These are phyloP conservation scores for Craniophora ligustri DNA, from an alignment of 2,888 invertebrate species.

Conservation along the genomic window DNA sequence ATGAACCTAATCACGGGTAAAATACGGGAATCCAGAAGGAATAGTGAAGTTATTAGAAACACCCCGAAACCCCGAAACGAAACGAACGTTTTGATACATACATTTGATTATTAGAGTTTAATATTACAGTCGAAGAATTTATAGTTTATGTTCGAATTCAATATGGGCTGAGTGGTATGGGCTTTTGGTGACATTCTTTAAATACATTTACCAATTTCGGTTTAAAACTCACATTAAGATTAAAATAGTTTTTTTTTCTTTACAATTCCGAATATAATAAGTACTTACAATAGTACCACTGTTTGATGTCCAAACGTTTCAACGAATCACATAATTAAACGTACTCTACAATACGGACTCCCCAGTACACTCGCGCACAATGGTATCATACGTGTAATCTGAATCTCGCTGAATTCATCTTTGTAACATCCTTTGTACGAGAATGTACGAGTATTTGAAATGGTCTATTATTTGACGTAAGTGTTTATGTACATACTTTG, in stretches of 20 bases:
- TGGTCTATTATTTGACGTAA: constrained; percentile 49
- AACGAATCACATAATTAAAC: constrained; percentile 6
- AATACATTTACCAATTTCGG: no score
- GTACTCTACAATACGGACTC: constrained; percentile 10
- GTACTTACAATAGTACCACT: background rate
- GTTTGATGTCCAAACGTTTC: constrained; percentile 1
- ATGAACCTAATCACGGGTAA: no score
- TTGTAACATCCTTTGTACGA: constrained; percentile 47
- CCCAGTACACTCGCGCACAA: constrained; percentile 39
- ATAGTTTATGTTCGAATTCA: no score
- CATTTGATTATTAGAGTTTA: no score
- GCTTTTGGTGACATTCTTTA: no score
- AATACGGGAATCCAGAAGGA: no score
- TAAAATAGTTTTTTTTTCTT: background rate
- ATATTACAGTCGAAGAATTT: no score
- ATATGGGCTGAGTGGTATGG: no score
- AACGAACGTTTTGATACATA: no score
- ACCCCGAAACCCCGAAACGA: no score
- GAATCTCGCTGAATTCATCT: constrained; percentile 65
- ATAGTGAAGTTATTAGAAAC: no score
- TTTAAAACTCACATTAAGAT: background rate
- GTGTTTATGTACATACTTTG: constrained; percentile 21
- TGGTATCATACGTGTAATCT: constrained; percentile 62
- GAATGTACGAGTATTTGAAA: constrained; percentile 19
- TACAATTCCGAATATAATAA: constrained; percentile 5